Evolutionary conservation across 2,113 vertebrate genomes (phyloP).

Genomic region (Tichodroma muraria): DNA sequence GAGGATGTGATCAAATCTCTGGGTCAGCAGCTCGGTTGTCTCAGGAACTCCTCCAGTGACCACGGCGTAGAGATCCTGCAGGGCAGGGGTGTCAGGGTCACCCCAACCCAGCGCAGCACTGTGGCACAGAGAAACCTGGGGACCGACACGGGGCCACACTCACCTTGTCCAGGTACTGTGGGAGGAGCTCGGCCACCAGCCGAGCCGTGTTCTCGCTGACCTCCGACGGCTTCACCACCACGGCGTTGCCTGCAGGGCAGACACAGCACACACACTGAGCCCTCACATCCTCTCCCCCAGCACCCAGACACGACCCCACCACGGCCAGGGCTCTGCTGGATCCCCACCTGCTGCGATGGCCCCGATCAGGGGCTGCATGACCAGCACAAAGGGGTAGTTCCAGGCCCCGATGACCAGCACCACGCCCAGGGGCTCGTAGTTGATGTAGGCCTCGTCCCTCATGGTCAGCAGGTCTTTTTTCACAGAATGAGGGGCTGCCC

Average conservation of each 20-base stretch:
- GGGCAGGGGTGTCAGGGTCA: too few species aligned
- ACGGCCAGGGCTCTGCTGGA: fast-evolving
- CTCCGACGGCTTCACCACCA: slow-evolving; percentile 89
- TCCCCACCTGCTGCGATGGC: slow-evolving; percentile 89
- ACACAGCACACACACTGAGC: fast-evolving
- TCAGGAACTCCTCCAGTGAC: slow-evolving; percentile 75
- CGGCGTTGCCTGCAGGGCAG: slow-evolving; percentile 82
- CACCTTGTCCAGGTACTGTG: slow-evolving; percentile 90
- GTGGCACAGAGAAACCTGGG: too few species aligned
- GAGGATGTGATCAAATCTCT: slow-evolving; percentile 87
- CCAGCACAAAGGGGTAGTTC: slow-evolving; percentile 88
- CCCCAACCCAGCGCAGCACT: too few species aligned
- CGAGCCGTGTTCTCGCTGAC: slow-evolving; percentile 79
- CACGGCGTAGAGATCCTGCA: not conserved
- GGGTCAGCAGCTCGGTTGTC: slow-evolving; percentile 80
- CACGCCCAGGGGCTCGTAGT: slow-evolving; percentile 83
- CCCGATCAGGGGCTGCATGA: slow-evolving; percentile 82
- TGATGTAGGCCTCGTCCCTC: slow-evolving; percentile 75
- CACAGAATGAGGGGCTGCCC: slow-evolving; percentile 73
- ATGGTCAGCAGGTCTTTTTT: slow-evolving; percentile 75
- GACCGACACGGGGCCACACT: not conserved
- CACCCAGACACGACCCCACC: fast-evolving
- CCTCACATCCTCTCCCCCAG: not conserved
- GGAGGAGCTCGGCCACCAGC: slow-evolving; percentile 79
- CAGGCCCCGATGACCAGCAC: slow-evolving; percentile 88